These are phyloP conservation scores for Cryptops parisi DNA, from an alignment of 2,888 invertebrate genomes.

Conservation along the genomic window DNA sequence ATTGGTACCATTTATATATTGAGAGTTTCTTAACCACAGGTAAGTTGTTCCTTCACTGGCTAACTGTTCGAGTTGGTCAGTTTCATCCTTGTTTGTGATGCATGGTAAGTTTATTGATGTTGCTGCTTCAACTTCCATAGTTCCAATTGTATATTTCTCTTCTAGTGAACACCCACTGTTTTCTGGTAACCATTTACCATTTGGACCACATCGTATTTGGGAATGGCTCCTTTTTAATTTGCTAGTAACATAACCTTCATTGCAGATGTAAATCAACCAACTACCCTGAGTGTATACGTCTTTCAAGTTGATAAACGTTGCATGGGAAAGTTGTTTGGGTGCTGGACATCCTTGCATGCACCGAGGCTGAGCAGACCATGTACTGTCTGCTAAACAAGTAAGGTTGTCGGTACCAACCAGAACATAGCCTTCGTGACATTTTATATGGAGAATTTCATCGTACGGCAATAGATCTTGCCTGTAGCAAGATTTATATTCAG, in stretches of 20 bases:
- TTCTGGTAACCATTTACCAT: not conserved
- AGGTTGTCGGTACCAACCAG: not conserved
- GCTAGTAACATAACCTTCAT: not conserved
- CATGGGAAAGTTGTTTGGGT: not conserved
- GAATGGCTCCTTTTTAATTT: not conserved
- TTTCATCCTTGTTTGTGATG: no score
- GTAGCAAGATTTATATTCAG: not conserved
- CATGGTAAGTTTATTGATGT: no score
- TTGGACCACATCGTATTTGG: not conserved
- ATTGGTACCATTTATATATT: no score
- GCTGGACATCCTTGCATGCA: not conserved
- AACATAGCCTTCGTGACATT: not conserved
- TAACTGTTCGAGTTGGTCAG: no score
- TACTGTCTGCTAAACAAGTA: not conserved
- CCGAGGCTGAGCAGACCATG: not conserved
- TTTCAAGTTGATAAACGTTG: not conserved
- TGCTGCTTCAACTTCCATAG: no score
- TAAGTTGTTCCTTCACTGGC: no score
- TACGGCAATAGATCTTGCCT: not conserved
- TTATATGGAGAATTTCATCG: not conserved
- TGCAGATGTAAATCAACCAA: not conserved
- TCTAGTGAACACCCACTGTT: not conserved
- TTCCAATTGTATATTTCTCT: no score
- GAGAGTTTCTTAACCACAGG: no score
- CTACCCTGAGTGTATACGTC: not conserved